Percentiles rank a stretch among this genome's conserved stretches.
Evolutionary conservation across 1,140 invertebrate genomes (phyloP).

Genomic region (Riptortus pedestris): DNA sequence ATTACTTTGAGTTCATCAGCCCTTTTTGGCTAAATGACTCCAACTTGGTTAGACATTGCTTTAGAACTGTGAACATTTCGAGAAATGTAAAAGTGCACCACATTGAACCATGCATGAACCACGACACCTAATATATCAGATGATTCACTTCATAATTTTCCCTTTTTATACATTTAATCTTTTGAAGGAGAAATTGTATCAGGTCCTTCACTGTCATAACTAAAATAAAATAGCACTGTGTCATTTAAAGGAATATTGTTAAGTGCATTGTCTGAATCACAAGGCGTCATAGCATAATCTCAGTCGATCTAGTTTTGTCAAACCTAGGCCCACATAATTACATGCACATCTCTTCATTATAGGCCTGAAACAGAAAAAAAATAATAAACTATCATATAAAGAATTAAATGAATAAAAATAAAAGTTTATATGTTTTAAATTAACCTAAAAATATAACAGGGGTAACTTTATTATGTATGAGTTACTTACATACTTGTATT

Average conservation of each 20-base stretch:
- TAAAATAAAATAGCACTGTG: constrained; percentile 6
- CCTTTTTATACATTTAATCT: background rate
- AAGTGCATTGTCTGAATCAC: constrained; percentile 20
- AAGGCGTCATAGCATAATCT: constrained; percentile 22
- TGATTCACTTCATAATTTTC: background rate
- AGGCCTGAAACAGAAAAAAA: constrained; percentile 18
- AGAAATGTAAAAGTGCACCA: background rate
- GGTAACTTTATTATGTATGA: too few species aligned
- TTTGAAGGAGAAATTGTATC: constrained; percentile 6
- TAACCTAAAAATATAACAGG: too few species aligned
- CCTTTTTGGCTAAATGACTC: background rate
- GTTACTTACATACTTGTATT: too few species aligned
- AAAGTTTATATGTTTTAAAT: too few species aligned
- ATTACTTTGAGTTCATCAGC: background rate
- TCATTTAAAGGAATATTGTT: constrained; percentile 15
- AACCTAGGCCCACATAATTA: constrained; percentile 18
- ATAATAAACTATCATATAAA: background rate
- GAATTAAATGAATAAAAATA: background rate
- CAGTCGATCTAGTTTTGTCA: constrained; percentile 19
- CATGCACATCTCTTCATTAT: constrained; percentile 4
- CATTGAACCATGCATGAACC: background rate
- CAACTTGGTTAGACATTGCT: background rate
- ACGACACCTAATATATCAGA: background rate
- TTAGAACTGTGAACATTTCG: constrained; percentile 1
- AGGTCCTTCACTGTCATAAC: background rate